These are phyloP conservation scores for Scaptodrosophila latifasciaeformis DNA, from an alignment of 2,888 invertebrate species.

Conservation along the genomic window DNA sequence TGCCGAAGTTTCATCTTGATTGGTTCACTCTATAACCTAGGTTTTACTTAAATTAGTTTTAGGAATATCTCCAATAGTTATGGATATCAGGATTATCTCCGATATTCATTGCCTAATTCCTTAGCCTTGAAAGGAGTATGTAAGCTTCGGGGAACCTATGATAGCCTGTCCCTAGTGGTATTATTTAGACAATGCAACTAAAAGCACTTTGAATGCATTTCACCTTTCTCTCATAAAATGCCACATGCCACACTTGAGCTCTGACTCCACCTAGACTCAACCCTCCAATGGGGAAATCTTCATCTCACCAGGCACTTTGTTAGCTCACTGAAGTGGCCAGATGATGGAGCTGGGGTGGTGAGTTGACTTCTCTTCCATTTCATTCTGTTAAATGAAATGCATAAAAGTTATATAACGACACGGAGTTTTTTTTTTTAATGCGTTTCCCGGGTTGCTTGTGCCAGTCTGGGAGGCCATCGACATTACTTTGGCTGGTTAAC, in stretches of 20 bases:
- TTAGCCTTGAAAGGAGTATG: too few relatives aligned
- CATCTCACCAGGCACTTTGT: conserved; percentile 37
- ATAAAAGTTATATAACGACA: conserved; percentile 32
- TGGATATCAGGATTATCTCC: too few relatives aligned
- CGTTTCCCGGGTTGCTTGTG: conserved; percentile 25
- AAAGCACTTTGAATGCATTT: conserved; percentile 37
- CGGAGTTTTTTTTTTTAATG: conserved; percentile 40
- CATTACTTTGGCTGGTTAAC: conserved; percentile 29
- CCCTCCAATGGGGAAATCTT: conserved; percentile 11
- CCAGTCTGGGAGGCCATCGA: conserved; percentile 30
- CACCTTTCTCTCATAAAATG: conserved; percentile 3
- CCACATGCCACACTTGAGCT: conserved; percentile 1
- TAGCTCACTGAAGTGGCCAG: conserved; percentile 32
- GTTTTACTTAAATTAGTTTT: too few relatives aligned
- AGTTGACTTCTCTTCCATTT: conserved; percentile 36
- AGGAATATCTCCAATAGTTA: too few relatives aligned
- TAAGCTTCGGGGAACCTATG: too few relatives aligned
- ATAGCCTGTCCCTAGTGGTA: too few relatives aligned
- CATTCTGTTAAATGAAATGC: conserved; percentile 45
- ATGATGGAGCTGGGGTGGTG: conserved; percentile 21
- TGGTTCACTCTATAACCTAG: too few relatives aligned
- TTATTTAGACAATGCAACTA: too few relatives aligned
- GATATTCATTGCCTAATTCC: too few relatives aligned
- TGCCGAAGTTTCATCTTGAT: too few relatives aligned
- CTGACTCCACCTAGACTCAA: conserved; percentile 9